Evolutionary conservation across 2,113 vertebrate species (phyloP).

Genomic region (Dasyprocta punctata): DNA sequence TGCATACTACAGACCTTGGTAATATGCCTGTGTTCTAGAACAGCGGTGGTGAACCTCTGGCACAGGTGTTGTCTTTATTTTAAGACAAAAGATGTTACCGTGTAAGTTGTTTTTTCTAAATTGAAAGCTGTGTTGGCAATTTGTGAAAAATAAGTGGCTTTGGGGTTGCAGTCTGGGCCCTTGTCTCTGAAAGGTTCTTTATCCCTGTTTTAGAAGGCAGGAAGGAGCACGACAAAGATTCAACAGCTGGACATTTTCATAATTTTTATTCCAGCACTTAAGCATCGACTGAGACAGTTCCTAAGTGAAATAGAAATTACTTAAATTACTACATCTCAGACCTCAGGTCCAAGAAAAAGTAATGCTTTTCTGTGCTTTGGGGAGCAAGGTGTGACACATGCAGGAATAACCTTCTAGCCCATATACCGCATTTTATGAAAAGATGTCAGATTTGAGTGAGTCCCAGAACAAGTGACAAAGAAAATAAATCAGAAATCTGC

Average conservation of each 20-base stretch:
- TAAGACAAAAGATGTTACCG: background rate
- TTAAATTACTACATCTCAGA: background rate
- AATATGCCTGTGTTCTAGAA: background rate
- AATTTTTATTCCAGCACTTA: background rate
- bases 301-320: too few relatives aligned
- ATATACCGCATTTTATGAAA: background rate
- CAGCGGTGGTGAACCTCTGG: background rate
- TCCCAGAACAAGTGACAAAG: background rate
- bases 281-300: background rate
- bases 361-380: background rate
- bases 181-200: background rate
- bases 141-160: background rate
- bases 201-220: background rate
- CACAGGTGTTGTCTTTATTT: background rate
- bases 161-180: background rate
- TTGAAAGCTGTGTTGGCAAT: background rate
- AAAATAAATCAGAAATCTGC: background rate
- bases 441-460: background rate
- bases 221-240: background rate
- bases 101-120: background rate
- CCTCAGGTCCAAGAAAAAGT: background rate
- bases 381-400: background rate
- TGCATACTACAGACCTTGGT: background rate
- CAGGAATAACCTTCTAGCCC: background rate
- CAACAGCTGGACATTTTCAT: background rate